These are phyloP conservation scores for Calidris pygmaea DNA, from an alignment of 2,113 vertebrate species.

Conservation along the genomic window DNA sequence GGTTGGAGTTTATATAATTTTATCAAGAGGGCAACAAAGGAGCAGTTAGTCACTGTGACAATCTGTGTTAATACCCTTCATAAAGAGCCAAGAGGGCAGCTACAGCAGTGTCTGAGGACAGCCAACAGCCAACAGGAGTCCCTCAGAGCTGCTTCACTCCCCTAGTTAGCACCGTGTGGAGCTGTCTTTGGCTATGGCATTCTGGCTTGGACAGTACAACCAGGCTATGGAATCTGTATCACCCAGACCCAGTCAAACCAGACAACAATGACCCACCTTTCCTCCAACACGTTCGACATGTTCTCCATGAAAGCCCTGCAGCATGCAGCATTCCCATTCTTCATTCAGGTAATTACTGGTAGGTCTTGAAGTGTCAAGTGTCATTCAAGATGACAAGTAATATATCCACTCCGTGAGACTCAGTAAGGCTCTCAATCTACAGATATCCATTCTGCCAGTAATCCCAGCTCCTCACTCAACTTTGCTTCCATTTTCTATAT, in stretches of 20 bases:
- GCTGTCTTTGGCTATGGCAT: no score
- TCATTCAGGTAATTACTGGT: not conserved
- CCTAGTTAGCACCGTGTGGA: not conserved
- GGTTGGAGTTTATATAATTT: not conserved
- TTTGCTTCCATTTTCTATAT: not conserved
- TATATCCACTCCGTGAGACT: not conserved
- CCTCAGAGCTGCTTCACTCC: not conserved
- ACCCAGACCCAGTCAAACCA: not conserved
- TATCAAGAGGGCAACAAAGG: not conserved
- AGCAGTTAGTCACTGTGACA: not conserved
- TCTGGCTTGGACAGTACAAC: not conserved
- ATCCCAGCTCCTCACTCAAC: not conserved
- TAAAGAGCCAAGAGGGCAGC: not conserved
- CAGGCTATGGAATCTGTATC: not conserved
- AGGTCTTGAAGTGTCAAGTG: not conserved
- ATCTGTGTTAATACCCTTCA: not conserved
- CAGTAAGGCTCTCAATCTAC: not conserved
- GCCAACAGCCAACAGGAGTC: not conserved
- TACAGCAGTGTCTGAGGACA: not conserved
- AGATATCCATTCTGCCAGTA: not conserved
- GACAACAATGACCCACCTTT: not conserved
- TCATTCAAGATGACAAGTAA: not conserved
- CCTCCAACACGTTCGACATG: rapidly evolving
- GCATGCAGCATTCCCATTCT: not conserved
- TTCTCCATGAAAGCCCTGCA: not conserved